Percentiles rank a stretch among this genome's conserved stretches.
phyloP scores from a whole-genome alignment of 2,113 vertebrate genomes.

The Clinocottus analis region DNA sequence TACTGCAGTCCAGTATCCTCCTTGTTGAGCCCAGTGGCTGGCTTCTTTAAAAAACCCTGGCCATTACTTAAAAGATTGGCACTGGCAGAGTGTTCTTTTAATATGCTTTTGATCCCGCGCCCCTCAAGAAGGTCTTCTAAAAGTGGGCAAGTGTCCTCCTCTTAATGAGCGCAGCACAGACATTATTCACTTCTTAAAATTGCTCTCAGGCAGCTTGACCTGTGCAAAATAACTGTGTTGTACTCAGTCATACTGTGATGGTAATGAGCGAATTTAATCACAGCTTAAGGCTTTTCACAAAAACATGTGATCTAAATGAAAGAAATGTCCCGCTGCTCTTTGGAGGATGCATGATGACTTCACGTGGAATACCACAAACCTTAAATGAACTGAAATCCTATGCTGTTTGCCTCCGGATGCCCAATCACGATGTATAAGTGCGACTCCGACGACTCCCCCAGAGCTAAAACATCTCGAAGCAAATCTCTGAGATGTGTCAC shows the following conservation, averaged over 20 bases:
- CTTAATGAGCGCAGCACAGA: slow-evolving; percentile 67
- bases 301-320: slow-evolving; percentile 52
- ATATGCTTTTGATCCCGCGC: slow-evolving; percentile 64
- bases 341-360: slow-evolving; percentile 17
- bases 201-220: slow-evolving; percentile 67
- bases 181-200: slow-evolving; percentile 68
- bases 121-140: slow-evolving; percentile 64
- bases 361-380: slow-evolving; percentile 24
- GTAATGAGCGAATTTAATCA: slow-evolving; percentile 74
- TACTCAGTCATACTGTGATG: slow-evolving; percentile 50
- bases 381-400: slow-evolving; percentile 25
- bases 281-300: slow-evolving; percentile 59
- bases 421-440: slow-evolving; percentile 23
- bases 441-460: slow-evolving; percentile 3
- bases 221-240: slow-evolving; percentile 54
- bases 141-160: slow-evolving; percentile 56
- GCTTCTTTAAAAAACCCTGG: slow-evolving; percentile 25
- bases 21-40: slow-evolving; percentile 14
- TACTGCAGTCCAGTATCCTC: background rate
- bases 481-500: slow-evolving; percentile 28
- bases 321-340: slow-evolving; percentile 43
- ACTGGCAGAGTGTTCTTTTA: slow-evolving; percentile 53
- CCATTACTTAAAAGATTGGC: slow-evolving; percentile 55
- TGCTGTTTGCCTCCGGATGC: slow-evolving; percentile 18
- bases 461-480: background rate